Base-by-base conservation (phyloP, 2,888 invertebrate species). In the Lepidonotus clava region DNA sequence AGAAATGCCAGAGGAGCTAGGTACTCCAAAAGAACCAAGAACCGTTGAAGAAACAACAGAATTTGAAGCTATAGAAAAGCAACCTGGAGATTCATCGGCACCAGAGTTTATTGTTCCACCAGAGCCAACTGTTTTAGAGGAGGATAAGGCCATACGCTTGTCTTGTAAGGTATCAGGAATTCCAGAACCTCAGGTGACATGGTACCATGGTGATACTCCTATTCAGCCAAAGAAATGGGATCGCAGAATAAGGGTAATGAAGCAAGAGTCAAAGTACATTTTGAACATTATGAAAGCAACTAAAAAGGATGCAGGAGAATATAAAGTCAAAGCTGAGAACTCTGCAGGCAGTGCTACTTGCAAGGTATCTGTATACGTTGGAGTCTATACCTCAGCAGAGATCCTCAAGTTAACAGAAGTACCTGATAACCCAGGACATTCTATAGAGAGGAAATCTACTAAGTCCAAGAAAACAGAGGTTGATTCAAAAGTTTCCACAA, bases 141-240 rank as follows among this genome's bases (percentile, higher is more conserved):
- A 84, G 18, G 86, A 84, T 34, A 86, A 87, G 34, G 86, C 84
- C 38, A 46, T 88, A 21, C 66, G 83, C 21, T 67, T 88, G 5
- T n/a, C 80, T 18, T 88, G 86, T 66, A 86, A 87, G 53, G 71
- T 87, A 11, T 36, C 56, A 8, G 83, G 86, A 8, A 32, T 86
- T 28, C 88, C 89, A 40, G 84, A 85, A 11, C 88, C 92, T 0
- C 90, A 89, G n/a, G 92, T 94, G 53, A 90, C 90, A 83, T 94
- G 94, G 94, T 88, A 89, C 53, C 91, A 91, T 61, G 90, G 92
- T 86, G 92, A 91, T 0, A 84, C 89, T 38, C 84, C 83, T 14
- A 76, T 91, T 21, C 85, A 87, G 77, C 87, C 89, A 1, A 89
- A 88, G 34, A 85, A 87, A 38, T 56, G 67, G 41, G 86, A 87